Conservation (phyloP, 2,113 vertebrate species). For the Perognathus longimembris region DNA sequence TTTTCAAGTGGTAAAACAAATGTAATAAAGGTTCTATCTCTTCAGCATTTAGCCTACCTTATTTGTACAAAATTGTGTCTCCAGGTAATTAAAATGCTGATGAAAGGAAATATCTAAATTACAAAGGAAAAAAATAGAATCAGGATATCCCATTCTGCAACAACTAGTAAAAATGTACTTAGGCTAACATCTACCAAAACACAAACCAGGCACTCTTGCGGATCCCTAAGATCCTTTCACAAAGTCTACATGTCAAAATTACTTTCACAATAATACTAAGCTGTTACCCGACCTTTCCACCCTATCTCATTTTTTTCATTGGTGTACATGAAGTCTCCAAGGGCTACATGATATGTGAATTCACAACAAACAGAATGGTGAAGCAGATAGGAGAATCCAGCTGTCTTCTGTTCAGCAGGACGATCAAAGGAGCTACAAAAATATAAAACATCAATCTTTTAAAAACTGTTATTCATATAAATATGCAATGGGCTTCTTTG, state of each 20-base stretch:
- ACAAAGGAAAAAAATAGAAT: not conserved
- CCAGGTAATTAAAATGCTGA: not conserved
- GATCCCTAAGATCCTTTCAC: not conserved
- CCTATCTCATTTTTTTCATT: no score
- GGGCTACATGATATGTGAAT: not conserved
- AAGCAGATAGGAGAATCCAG: not conserved
- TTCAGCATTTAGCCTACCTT: constrained; percentile 7
- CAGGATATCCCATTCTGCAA: constrained; percentile 9
- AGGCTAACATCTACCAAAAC: not conserved
- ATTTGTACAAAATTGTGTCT: not conserved
- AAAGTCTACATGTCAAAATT: not conserved
- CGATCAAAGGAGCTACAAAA: constrained; percentile 32
- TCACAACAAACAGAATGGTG: not conserved
- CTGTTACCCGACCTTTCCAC: not conserved
- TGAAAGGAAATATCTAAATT: constrained; percentile 11
- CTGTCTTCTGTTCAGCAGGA: not conserved
- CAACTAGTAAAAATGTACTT: constrained; percentile 43
- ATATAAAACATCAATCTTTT: not conserved
- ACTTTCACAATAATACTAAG: not conserved
- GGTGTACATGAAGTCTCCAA: no score
- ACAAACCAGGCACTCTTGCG: not conserved
- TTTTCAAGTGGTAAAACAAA: constrained; percentile 1
- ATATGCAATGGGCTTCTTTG: not conserved
- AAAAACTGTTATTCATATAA: constrained; percentile 19
- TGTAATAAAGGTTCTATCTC: constrained; percentile 7